Evolutionary conservation across 2,888 invertebrate species (phyloP), one percentile per base, ranked within the genome.

Genomic region (Erebia ligea): DNA sequence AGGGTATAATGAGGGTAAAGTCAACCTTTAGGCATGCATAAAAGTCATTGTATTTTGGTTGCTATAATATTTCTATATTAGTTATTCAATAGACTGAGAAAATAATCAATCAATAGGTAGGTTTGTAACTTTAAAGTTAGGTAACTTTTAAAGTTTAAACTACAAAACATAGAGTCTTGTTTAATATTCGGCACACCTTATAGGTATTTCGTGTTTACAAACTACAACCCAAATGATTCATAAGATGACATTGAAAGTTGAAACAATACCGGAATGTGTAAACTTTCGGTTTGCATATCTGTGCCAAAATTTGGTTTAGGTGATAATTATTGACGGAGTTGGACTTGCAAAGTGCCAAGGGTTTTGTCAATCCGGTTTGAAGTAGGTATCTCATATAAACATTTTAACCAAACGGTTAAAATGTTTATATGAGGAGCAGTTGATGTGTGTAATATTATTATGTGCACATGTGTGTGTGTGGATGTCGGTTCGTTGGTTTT

Each of bases 241-340:
- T 52, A 11, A 17, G 17, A 45, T 63, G 63, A 25, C 63, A 63
- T 63, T 63, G 63, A 63, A 63, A 63, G 52, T 63, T 63, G 63
- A 63, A 63, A 63, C 59, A 63, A 25, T 50, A 63, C 52, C 34
- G 63, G 59, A 4, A 58, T 59, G 59, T 40, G 42, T 59, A 59
- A 40, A 59, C 34, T 40, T 59, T 59, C 17, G 21, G 59, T 59
- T 59, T 40, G 59, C 59, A 19, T 42, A 59, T 40, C 40, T 40
- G n/a, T 6, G 17, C 11, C 59, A 59, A 59, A 59, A 40, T 59
- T 59, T 17, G 10, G 40, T 59, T 59, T 42, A 54, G 3, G 19
- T 19, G 54, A 54, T 54, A 54, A 54, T n/a, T 50, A 54, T n/a
- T 50, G 50, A 15, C 5, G 34, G 34, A 34, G 34, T 34, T 5